Evolutionary conservation across 2,888 invertebrate species (phyloP).

Genomic region (Timandra comae): DNA sequence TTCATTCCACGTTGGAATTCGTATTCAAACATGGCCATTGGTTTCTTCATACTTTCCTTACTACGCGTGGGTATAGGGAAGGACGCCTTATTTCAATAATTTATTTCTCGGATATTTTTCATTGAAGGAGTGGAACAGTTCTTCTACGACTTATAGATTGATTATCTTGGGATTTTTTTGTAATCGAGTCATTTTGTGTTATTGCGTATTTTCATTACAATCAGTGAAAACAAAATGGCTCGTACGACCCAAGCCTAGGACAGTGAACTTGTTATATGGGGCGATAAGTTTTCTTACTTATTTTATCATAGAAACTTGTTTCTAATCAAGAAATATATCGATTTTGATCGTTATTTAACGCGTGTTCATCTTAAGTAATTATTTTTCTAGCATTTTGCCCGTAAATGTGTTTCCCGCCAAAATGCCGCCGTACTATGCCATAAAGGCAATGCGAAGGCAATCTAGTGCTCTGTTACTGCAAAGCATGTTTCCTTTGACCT

Average conservation of each 20-base stretch:
- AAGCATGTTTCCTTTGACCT: constrained; percentile 48
- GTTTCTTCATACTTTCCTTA: constrained; percentile 70
- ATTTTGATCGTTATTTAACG: not conserved
- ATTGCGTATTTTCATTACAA: constrained; percentile 74
- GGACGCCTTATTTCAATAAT: constrained; percentile 71
- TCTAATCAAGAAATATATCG: constrained; percentile 22
- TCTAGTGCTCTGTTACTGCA: constrained; percentile 27
- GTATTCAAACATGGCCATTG: constrained; percentile 74
- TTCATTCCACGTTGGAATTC: constrained; percentile 74
- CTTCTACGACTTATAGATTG: constrained; percentile 67
- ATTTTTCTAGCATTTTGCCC: constrained; percentile 20
- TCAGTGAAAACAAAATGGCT: constrained; percentile 77
- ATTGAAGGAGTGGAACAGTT: constrained; percentile 61
- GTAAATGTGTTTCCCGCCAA: constrained; percentile 72
- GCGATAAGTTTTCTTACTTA: constrained; percentile 57
- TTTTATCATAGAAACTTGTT: constrained; percentile 26
- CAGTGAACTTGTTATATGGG: constrained; percentile 72
- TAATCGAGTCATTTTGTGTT: constrained; percentile 62
- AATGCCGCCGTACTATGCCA: constrained; percentile 60
- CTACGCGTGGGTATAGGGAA: constrained; percentile 71
- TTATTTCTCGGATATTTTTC: constrained; percentile 74
- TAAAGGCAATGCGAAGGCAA: constrained; percentile 41
- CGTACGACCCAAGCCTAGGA: constrained; percentile 72
- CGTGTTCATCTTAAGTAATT: constrained; percentile 11
- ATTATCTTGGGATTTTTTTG: constrained; percentile 61